phyloP scores from a whole-genome alignment of 2,888 invertebrate species.

The Petrolisthes cinctipes region DNA sequence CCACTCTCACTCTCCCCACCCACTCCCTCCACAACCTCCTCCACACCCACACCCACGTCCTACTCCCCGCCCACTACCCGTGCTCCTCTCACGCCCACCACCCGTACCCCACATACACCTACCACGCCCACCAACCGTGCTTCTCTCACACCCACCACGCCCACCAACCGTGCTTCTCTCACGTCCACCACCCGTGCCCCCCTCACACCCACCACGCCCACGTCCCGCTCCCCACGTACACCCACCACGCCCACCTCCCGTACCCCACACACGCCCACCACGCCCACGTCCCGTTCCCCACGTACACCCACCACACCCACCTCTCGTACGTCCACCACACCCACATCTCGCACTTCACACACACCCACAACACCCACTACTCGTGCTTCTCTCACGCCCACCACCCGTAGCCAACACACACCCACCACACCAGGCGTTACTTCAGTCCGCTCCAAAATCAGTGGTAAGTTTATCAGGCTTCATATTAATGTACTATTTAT shows the following conservation, averaged over 20 bases:
- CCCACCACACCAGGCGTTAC: neutral
- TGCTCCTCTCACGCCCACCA: constrained; percentile 13
- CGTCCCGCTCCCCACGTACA: neutral
- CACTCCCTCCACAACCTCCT: neutral
- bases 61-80: constrained; percentile 11
- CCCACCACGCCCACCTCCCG: neutral
- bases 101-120: too few relatives aligned
- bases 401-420: neutral
- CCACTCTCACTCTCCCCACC: neutral
- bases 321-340: neutral
- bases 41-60: constrained; percentile 22
- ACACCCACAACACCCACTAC: neutral
- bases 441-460: constrained; percentile 1
- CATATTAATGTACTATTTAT: neutral
- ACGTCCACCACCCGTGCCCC: too few relatives aligned
- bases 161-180: neutral
- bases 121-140: constrained; percentile 8
- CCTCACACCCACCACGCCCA: too few relatives aligned
- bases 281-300: neutral
- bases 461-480: neutral
- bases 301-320: constrained; percentile 12
- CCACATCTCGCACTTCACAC: neutral
- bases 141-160: constrained; percentile 2
- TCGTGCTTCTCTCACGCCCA: neutral
- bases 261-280: neutral